Evolutionary conservation across 2,888 invertebrate species (phyloP).

Genomic region (Parnassius orleans): DNA sequence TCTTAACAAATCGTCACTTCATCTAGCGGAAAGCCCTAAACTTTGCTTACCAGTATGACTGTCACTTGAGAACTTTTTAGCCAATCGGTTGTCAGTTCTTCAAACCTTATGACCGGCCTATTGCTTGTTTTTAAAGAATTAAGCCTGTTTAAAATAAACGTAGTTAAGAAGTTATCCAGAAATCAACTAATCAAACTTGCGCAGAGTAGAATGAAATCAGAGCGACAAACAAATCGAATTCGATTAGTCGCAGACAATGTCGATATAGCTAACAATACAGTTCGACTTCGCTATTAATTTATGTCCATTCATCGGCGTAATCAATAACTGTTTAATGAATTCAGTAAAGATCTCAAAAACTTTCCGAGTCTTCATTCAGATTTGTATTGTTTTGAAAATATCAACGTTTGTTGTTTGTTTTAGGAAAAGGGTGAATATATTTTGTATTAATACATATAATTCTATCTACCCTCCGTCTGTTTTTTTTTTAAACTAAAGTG

Average conservation of each 20-base stretch:
- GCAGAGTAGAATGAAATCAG: conserved; percentile 19
- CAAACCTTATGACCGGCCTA: too few species aligned
- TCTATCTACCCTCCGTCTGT: too few species aligned
- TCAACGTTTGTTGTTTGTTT: too few species aligned
- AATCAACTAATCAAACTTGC: conserved; percentile 15
- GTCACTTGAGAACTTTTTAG: too few species aligned
- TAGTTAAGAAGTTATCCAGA: background rate
- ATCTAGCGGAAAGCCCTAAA: too few species aligned
- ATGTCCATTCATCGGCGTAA: conserved; percentile 42
- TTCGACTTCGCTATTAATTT: conserved; percentile 39
- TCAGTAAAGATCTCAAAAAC: conserved; percentile 7
- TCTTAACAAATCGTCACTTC: too few species aligned
- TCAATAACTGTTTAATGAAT: conserved; percentile 37
- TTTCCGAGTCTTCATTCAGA: conserved; percentile 15
- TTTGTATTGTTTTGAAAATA: background rate
- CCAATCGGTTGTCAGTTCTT: too few species aligned
- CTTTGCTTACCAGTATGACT: too few species aligned
- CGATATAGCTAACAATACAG: conserved; percentile 33
- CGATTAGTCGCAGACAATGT: conserved; percentile 37
- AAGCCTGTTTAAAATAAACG: background rate
- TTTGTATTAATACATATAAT: too few species aligned
- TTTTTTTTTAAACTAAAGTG: too few species aligned
- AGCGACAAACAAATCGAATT: conserved; percentile 36
- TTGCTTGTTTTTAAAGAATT: too few species aligned
- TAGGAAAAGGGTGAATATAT: too few species aligned